These are phyloP conservation scores for Micoletzkya japonica DNA, from an alignment of 2,888 invertebrate species.

Conservation along the genomic window DNA sequence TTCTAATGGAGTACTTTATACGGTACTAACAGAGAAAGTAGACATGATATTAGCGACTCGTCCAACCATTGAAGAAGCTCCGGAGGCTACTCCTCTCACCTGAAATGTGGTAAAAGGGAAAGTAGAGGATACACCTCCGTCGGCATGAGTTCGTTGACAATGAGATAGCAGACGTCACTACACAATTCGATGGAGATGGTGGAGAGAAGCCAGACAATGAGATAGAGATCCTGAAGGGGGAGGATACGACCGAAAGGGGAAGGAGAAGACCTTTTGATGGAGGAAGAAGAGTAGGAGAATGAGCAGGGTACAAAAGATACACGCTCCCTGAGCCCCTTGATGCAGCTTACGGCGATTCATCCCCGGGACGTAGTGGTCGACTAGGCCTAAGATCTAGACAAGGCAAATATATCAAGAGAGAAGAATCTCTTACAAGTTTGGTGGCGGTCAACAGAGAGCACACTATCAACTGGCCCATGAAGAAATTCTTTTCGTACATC, in stretches of 20 bases:
- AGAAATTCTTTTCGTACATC: constrained; percentile 35
- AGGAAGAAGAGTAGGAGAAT: neutral
- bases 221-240: constrained; percentile 33
- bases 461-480: constrained; percentile 44
- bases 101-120: neutral
- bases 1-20: neutral
- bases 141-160: constrained; percentile 10
- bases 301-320: neutral
- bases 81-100: constrained; percentile 3
- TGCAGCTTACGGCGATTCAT: constrained; percentile 43
- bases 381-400: constrained; percentile 37
- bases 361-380: constrained; percentile 42
- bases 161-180: constrained; percentile 9
- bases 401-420: neutral
- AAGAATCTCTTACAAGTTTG: neutral
- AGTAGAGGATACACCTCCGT: neutral
- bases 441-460: constrained; percentile 33
- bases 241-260: constrained; percentile 28
- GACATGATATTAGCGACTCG: neutral
- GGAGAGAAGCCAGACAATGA: neutral
- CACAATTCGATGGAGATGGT: constrained; percentile 12
- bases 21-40: neutral
- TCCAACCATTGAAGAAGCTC: neutral
- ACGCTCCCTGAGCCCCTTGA: constrained; percentile 33
- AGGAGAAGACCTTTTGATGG: neutral